Conservation (phyloP, 2,797 vertebrate species). For the Chaetophractus vellerosus region DNA sequence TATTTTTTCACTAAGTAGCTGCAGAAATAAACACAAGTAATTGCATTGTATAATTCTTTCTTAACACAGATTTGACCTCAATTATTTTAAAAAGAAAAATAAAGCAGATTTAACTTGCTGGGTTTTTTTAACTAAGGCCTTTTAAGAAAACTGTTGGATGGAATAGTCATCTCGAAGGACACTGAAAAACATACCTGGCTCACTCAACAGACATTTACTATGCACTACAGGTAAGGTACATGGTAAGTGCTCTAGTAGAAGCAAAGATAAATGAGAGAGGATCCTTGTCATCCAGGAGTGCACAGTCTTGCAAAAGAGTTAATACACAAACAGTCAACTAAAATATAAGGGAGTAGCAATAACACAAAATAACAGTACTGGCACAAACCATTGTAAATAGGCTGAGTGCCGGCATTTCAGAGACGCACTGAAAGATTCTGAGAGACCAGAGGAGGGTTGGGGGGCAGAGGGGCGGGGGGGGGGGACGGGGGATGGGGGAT, state of each 20-base stretch:
- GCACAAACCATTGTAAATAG: background rate
- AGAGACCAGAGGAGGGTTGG: background rate
- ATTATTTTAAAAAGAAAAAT: background rate
- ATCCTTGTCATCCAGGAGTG: background rate
- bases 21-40: constrained; percentile 79
- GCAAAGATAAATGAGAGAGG: too few species aligned
- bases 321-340: background rate
- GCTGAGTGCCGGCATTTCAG: background rate
- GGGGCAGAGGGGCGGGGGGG: background rate
- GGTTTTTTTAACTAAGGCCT: background rate
- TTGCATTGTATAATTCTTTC: background rate
- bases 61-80: background rate
- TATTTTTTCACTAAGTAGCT: constrained; percentile 98
- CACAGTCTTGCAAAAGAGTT: background rate
- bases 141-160: background rate
- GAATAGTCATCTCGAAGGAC: background rate
- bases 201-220: background rate
- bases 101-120: background rate
- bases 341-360: background rate
- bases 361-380: too few species aligned
- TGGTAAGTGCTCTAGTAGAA: background rate
- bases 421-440: background rate
- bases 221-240: background rate
- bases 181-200: background rate
- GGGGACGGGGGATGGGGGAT: fast-evolving